Evolutionary conservation across 1,140 invertebrate species (phyloP).

Genomic region (Drosophila funebris): DNA sequence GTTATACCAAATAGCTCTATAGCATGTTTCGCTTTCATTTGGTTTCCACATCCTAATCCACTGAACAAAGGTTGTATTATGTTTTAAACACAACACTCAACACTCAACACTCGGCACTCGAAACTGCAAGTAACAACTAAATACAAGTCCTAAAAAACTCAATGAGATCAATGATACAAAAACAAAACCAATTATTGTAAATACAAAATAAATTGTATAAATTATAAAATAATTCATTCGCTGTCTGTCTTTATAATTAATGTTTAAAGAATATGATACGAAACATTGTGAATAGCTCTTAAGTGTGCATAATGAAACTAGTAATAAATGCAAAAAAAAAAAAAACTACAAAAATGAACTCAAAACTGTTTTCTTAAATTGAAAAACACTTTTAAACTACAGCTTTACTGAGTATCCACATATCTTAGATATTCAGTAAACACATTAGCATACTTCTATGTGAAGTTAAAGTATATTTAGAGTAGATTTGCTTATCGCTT

Average conservation of each 20-base stretch:
- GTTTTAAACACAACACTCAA: constrained; percentile 63
- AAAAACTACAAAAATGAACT: constrained; percentile 35
- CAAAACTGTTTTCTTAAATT: constrained; percentile 1
- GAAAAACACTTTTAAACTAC: background rate
- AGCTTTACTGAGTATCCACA: too few relatives aligned
- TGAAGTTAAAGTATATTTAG: too few relatives aligned
- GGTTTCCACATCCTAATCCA: constrained; percentile 27
- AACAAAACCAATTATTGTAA: constrained; percentile 38
- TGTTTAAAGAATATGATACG: constrained; percentile 43
- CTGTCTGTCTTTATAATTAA: constrained; percentile 52
- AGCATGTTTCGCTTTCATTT: constrained; percentile 37
- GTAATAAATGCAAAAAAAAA: constrained; percentile 57
- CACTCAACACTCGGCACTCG: constrained; percentile 10
- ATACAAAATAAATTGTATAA: constrained; percentile 52
- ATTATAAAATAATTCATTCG: constrained; percentile 56
- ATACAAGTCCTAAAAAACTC: constrained; percentile 64
- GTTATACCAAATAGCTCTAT: constrained; percentile 36
- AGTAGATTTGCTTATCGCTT: too few relatives aligned
- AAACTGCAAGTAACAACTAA: constrained; percentile 38
- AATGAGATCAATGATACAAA: constrained; percentile 37
- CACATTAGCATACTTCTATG: too few relatives aligned
- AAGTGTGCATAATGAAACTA: constrained; percentile 75
- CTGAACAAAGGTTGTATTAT: constrained; percentile 73
- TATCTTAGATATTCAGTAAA: too few relatives aligned
- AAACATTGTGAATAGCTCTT: constrained; percentile 71